These are phyloP conservation scores for Chloroceryle inda DNA, from an alignment of 2,797 vertebrate species.

Conservation along the genomic window DNA sequence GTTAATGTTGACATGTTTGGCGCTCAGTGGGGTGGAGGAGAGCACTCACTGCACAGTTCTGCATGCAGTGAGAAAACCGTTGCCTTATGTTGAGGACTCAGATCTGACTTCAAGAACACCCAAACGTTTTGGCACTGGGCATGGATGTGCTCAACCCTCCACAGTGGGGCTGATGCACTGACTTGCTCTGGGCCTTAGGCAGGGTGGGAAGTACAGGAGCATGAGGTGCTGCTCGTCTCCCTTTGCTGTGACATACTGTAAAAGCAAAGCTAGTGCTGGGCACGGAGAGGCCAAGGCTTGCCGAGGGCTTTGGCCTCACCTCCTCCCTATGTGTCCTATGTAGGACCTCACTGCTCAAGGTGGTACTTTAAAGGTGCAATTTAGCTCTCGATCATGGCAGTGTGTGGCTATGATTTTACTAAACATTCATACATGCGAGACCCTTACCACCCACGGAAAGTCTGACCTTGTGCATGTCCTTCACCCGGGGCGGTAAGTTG, in stretches of 20 bases:
- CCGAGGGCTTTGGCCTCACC: fast-evolving
- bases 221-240: background rate
- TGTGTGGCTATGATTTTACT: fast-evolving
- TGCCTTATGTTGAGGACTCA: fast-evolving
- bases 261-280: background rate
- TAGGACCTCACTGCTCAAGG: background rate
- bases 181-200: fast-evolving
- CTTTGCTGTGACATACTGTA: background rate
- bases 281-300: fast-evolving
- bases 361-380: background rate
- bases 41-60: background rate
- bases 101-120: background rate
- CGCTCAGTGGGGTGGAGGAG: background rate
- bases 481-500: slow-evolving; percentile 94
- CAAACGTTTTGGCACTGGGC: background rate
- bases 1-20: fast-evolving
- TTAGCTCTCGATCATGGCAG: fast-evolving
- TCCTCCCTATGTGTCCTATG: fast-evolving
- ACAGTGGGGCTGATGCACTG: fast-evolving
- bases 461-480: slow-evolving; percentile 94
- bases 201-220: background rate
- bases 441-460: fast-evolving
- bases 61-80: background rate
- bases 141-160: fast-evolving
- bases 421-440: fast-evolving